A percentile compares a stretch with the other conserved stretches of the same genome.
Conservation (phyloP, 2,888 invertebrate species). For the Arenicola marina region DNA sequence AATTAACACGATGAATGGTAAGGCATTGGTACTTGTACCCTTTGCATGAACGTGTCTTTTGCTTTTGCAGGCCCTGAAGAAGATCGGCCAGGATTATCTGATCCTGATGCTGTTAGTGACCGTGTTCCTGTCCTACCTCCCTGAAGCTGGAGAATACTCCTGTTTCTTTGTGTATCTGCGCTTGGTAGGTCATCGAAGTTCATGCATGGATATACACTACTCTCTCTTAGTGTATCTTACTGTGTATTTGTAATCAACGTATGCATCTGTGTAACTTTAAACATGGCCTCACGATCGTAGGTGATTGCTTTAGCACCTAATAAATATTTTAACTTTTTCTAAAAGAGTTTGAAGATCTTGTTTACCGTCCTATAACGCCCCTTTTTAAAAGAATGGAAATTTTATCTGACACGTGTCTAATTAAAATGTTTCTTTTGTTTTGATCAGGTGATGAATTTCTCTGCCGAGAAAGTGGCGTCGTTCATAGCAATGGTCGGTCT, state of each 20-base stretch:
- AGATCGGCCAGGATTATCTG: slow-evolving; percentile 93
- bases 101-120: slow-evolving; percentile 96
- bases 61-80: slow-evolving; percentile 71
- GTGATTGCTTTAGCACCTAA: slow-evolving; percentile 90
- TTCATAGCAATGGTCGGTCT: slow-evolving; percentile 97
- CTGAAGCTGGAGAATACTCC: slow-evolving; percentile 96
- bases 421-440: no score
- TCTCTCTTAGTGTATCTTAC: neutral
- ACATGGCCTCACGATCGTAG: slow-evolving; percentile 48
- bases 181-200: slow-evolving; percentile 70
- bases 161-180: slow-evolving; percentile 99
- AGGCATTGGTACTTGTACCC: no score
- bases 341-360: no score
- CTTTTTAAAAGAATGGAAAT: no score
- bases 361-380: no score
- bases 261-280: neutral
- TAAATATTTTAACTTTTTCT: neutral
- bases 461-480: slow-evolving; percentile 90
- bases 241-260: neutral
- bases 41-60: no score
- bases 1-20: no score
- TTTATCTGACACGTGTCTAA: no score
- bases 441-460: slow-evolving; percentile 87
- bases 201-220: no score
- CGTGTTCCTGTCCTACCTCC: slow-evolving; percentile 95